Evolutionary conservation across 2,888 invertebrate genomes (phyloP), one percentile per base, ranked within the genome.

Genomic region (Patella ulyssiponensis): DNA sequence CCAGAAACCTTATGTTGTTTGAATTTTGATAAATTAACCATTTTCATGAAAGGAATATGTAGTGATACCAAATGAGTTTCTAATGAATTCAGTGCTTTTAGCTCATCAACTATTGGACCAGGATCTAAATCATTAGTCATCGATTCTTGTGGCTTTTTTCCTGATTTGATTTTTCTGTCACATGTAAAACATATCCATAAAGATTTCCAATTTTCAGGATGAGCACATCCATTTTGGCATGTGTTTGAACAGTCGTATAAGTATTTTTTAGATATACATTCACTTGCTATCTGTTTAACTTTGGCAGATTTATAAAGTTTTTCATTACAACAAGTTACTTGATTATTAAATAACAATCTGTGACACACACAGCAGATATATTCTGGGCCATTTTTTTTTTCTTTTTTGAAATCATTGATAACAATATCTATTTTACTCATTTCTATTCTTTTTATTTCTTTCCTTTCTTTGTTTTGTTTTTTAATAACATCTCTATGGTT

Each of bases 31-130:
- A 79, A 54, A 51, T 58, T 52, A 27, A 77, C 76, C 44, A 79
- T 79, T 73, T 77, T 77, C 73, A 79, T 78, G 71, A 81, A 81
- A 44, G 79, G 76, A 51, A 81, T 71, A 44, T 69, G 69, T 76
- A 73, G 73, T 9, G 77, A 69, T 33, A 79, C 71, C n/a, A 81
- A 20, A 17, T 79, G 75, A 73, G 70, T 33, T 78, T 81, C 81
- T 44, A 80, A 69, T 51, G 71, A 58, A 69, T 80, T 81, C 44
- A 81, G 71, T 44, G 23, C 20, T 27, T 71, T 53, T 9, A 78
- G 52, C 17, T 75, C 75, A 44, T 54, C n/a, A 71, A 58, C 51
- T 20, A 78, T 58, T 27, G 20, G 17, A 17, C 11, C 33, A 20
- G 73, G 33, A 15, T 73, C 53, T 69, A 73, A 69, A 44, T 77